A percentile compares a stretch with the other conserved stretches of the same genome.
Conservation (phyloP, 1,140 invertebrate genomes). For the Orussus abietinus region DNA sequence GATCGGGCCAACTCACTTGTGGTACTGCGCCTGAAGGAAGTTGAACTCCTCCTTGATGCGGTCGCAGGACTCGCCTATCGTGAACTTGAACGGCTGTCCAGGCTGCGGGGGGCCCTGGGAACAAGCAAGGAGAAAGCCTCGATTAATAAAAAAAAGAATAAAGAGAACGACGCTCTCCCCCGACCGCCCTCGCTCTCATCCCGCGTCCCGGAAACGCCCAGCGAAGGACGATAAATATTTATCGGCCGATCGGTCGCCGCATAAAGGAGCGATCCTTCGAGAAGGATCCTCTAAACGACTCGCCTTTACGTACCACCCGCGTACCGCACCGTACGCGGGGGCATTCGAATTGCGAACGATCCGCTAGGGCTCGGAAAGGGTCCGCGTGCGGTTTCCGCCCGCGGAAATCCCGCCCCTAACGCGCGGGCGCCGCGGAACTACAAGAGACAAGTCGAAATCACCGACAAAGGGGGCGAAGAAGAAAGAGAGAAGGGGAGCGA, state of each 20-base stretch:
- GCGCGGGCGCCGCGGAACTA: too few species aligned
- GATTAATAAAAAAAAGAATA: slow-evolving; percentile 15
- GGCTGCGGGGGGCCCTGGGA: slow-evolving; percentile 81
- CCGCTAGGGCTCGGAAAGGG: too few species aligned
- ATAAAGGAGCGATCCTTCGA: too few species aligned
- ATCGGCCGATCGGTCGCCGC: slow-evolving; percentile 24
- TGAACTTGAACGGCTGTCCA: slow-evolving; percentile 88
- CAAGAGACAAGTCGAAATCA: too few species aligned
- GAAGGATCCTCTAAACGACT: too few species aligned
- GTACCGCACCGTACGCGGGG: too few species aligned
- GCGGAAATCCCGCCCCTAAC: slow-evolving; percentile 2
- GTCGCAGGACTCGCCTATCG: slow-evolving; percentile 86
- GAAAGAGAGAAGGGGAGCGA: too few species aligned
- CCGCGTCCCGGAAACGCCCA: not conserved
- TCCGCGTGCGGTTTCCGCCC: too few species aligned
- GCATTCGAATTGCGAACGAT: too few species aligned
- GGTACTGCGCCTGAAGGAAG: slow-evolving; percentile 81
- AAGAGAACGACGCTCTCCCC: slow-evolving; percentile 13
- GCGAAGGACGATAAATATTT: slow-evolving; percentile 22
- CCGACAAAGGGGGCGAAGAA: too few species aligned
- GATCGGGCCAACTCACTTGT: slow-evolving; percentile 64
- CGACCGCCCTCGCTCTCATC: not conserved
- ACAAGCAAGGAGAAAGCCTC: slow-evolving; percentile 39
- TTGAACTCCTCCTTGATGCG: slow-evolving; percentile 87
- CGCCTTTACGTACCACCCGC: too few species aligned